These are phyloP conservation scores for Peromyscus aztecus DNA, from an alignment of 2,797 vertebrate species.

Conservation along the genomic window DNA sequence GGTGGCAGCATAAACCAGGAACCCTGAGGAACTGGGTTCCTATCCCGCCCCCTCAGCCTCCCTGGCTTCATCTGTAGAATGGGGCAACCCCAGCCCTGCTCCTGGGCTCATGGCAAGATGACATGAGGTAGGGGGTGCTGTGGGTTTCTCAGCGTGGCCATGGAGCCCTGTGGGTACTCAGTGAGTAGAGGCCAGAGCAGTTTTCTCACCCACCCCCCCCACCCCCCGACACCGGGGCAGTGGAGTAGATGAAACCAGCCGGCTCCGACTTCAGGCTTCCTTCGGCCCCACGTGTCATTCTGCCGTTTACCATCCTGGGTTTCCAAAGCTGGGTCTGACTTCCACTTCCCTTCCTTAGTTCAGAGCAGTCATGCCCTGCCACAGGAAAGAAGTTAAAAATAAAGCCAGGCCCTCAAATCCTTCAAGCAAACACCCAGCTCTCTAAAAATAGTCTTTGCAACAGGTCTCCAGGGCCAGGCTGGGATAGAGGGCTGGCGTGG, in stretches of 20 bases:
- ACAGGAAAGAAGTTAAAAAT: constrained; percentile 77
- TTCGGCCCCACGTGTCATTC: accelerated
- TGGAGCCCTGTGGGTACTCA: background rate
- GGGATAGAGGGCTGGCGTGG: background rate
- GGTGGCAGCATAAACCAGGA: background rate
- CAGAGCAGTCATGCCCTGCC: constrained; percentile 6
- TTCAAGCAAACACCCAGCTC: constrained; percentile 75
- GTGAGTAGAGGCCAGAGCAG: background rate
- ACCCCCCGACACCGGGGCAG: background rate
- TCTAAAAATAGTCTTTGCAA: constrained; percentile 72
- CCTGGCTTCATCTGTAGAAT: background rate
- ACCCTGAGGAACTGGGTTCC: background rate
- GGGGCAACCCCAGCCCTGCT: background rate
- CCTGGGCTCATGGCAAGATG: background rate
- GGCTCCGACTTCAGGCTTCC: background rate
- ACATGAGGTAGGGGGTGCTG: background rate
- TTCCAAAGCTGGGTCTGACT: constrained; percentile 49
- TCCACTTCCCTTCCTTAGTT: constrained; percentile 65
- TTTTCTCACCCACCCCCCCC: background rate
- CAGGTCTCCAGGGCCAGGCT: constrained; percentile 26
- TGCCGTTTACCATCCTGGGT: background rate
- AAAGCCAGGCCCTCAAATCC: constrained; percentile 69
- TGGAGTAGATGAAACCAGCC: background rate
- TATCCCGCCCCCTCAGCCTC: background rate
- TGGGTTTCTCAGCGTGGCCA: background rate